These are phyloP conservation scores for Pseudococcus longispinus DNA, from an alignment of 2,888 invertebrate genomes.

Conservation along the genomic window DNA sequence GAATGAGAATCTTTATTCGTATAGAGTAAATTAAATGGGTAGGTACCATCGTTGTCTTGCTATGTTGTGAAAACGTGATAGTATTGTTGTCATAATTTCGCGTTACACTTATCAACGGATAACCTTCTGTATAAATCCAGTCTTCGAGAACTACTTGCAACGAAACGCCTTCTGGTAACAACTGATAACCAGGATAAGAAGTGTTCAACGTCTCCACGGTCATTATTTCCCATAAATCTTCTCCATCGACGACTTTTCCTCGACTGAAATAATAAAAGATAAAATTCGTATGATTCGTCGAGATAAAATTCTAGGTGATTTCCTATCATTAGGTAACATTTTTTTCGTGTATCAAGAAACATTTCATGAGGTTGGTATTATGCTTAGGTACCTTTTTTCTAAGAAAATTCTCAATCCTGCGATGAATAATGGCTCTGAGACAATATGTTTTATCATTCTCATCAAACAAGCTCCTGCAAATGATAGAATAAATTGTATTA, in stretches of 20 bases:
- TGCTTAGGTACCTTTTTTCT: background rate
- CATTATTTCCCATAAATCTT: constrained; percentile 81
- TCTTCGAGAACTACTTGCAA: constrained; percentile 84
- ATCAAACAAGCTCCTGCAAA: constrained; percentile 50
- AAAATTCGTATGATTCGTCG: background rate
- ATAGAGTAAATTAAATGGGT: no score
- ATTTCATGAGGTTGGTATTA: background rate
- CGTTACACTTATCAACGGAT: constrained; percentile 75
- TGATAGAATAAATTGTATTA: background rate
- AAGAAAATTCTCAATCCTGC: background rate
- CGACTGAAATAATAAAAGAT: constrained; percentile 4
- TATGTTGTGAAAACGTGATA: constrained; percentile 68
- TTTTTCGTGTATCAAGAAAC: background rate
- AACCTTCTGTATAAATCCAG: constrained; percentile 87
- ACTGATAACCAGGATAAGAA: constrained; percentile 65
- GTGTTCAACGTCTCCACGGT: constrained; percentile 69
- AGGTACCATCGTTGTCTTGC: background rate
- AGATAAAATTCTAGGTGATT: no score
- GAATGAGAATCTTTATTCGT: no score
- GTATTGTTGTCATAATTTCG: constrained; percentile 68
- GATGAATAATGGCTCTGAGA: constrained; percentile 39
- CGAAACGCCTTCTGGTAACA: constrained; percentile 66
- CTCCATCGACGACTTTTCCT: constrained; percentile 60
- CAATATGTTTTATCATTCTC: constrained; percentile 46
- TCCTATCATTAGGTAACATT: no score